A percentile compares a stretch with the other conserved stretches of the same genome.
Evolutionary conservation across 2,113 vertebrate species (phyloP).

Genomic region (Amphiprion percula): DNA sequence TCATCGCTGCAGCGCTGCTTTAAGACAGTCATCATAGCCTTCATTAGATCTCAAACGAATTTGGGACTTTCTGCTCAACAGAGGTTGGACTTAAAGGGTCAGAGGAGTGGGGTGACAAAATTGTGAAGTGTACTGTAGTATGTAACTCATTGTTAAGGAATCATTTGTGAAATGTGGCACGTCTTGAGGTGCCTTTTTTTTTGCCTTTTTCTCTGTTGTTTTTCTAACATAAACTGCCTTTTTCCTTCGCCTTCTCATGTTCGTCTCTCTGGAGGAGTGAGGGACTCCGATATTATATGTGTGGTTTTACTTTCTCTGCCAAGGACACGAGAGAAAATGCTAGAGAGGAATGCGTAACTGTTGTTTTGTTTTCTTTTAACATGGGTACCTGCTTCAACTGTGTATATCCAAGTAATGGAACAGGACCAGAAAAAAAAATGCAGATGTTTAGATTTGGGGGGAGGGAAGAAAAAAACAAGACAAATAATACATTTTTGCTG

Average conservation of each 20-base stretch:
- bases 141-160: constrained; percentile 73
- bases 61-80: constrained; percentile 52
- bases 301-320: constrained; percentile 75
- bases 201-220: constrained; percentile 65
- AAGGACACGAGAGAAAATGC: constrained; percentile 71
- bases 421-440: constrained; percentile 40
- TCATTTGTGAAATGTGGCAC: constrained; percentile 76
- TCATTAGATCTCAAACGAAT: constrained; percentile 51
- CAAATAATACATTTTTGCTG: constrained; percentile 44
- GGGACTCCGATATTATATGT: constrained; percentile 50
- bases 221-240: constrained; percentile 77
- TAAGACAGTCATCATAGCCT: constrained; percentile 51
- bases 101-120: constrained; percentile 71
- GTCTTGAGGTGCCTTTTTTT: constrained; percentile 75
- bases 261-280: constrained; percentile 51
- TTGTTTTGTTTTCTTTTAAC: constrained; percentile 41
- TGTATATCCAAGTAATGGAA: constrained; percentile 54
- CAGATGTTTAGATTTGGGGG: background rate
- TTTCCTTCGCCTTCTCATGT: constrained; percentile 77
- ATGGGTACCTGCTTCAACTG: constrained; percentile 61
- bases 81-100: constrained; percentile 54
- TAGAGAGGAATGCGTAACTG: constrained; percentile 51
- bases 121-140: constrained; percentile 72
- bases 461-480: constrained; percentile 1
- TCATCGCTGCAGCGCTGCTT: constrained; percentile 31